A percentile compares a stretch with the other conserved stretches of the same genome.
Conservation (phyloP, 2,113 vertebrate species). For the Isichthys henryi region DNA sequence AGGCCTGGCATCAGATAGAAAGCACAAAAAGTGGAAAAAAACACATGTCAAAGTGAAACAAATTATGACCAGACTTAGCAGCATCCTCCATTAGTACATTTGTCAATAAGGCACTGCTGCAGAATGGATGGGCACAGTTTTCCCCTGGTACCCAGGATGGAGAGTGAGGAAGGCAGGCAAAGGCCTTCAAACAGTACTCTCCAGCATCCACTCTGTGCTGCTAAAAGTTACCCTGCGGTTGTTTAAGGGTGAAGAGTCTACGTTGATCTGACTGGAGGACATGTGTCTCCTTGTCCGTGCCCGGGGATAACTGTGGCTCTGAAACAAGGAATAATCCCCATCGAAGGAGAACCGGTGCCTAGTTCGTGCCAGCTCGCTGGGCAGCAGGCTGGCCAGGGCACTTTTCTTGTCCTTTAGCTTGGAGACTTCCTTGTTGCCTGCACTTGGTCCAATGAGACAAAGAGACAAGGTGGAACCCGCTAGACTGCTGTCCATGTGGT, state of each 20-base stretch:
- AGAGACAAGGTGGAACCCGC: conserved; percentile 79
- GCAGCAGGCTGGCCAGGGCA: conserved; percentile 54
- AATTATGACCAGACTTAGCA: conserved; percentile 57
- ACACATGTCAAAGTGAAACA: background rate
- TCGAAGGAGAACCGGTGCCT: conserved; percentile 85
- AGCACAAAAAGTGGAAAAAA: conserved; percentile 34
- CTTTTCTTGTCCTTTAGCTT: conserved; percentile 60
- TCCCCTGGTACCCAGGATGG: conserved; percentile 49
- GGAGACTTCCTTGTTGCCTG: conserved; percentile 58
- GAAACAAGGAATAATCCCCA: conserved; percentile 85
- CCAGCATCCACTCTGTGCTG: conserved; percentile 95
- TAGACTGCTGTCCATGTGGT: conserved; percentile 65
- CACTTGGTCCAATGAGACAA: conserved; percentile 69
- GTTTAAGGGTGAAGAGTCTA: conserved; percentile 63
- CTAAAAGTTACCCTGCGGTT: conserved; percentile 77
- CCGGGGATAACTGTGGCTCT: conserved; percentile 91
- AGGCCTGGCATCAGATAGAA: conserved; percentile 51
- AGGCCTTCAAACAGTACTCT: conserved; percentile 82
- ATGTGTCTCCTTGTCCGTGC: conserved; percentile 83
- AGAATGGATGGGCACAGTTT: conserved; percentile 55
- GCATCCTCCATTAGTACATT: conserved; percentile 64
- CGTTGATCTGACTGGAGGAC: conserved; percentile 80
- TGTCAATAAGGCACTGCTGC: conserved; percentile 72
- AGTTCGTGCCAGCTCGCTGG: conserved; percentile 73
- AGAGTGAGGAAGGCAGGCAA: conserved; percentile 43